phyloP scores from a whole-genome alignment of 2,888 invertebrate genomes.

The Nudaria mundana region DNA sequence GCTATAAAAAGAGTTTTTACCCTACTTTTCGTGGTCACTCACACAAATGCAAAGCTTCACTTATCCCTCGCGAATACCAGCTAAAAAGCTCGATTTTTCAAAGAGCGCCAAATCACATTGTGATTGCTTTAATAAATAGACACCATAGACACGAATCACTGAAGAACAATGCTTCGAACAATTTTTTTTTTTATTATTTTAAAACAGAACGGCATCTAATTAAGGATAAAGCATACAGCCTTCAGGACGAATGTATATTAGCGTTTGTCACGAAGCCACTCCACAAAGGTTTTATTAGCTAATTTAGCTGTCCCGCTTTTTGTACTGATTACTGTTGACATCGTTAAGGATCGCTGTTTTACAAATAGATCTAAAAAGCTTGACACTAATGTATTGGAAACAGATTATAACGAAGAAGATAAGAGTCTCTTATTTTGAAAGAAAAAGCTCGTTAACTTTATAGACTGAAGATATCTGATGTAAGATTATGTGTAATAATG shows the following conservation, averaged over 20 bases:
- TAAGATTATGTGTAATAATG: background rate
- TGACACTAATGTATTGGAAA: background rate
- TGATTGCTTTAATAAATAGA: no score
- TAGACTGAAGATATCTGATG: background rate
- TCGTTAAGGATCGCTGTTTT: conserved; percentile 17
- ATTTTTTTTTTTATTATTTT: conserved; percentile 19
- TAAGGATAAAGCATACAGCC: conserved; percentile 50
- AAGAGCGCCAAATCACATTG: no score
- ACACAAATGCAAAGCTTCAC: no score
- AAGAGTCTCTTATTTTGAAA: background rate
- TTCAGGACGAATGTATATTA: conserved; percentile 42
- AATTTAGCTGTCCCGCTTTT: conserved; percentile 36
- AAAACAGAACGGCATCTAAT: conserved; percentile 45
- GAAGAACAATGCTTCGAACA: no score
- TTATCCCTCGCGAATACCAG: no score
- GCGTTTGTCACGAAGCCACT: conserved; percentile 37
- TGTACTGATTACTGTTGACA: conserved; percentile 21
- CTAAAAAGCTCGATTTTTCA: no score
- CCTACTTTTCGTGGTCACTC: no score
- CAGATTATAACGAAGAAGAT: background rate
- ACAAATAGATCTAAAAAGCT: conserved; percentile 3
- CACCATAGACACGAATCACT: no score
- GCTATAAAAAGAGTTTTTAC: no score
- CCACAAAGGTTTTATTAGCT: conserved; percentile 44
- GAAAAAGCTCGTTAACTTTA: background rate